Evolutionary conservation across 1,140 invertebrate genomes (phyloP), one percentile per base, ranked within the genome.

Genomic region (Drosophila nigromelanica): DNA sequence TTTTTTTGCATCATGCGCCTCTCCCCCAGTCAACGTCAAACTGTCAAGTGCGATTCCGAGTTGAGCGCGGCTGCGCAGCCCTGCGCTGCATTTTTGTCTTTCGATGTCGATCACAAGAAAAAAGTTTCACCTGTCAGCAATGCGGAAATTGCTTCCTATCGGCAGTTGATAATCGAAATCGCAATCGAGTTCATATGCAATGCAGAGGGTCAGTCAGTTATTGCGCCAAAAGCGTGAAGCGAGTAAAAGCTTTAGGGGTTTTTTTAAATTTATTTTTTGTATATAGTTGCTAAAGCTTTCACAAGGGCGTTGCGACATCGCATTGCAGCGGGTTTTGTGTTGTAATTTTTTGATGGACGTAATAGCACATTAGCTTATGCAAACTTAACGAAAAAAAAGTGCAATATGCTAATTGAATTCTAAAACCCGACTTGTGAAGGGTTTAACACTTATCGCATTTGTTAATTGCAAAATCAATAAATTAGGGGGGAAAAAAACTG

Each of bases 101-200:
- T 33, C 33, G 33, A 35, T 60, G 55, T 60, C 55, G 48, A 58
- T 51, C 42, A 24, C 47, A 58, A 52, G 47, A 68, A 62, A 42
- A 52, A 35, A 70, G 48, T 55, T 74, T 74, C 58, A 74, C 66
- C 72, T 58, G 56, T 50, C 27, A 30, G 51, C 71, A 73, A 74
- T 74, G 72, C 72, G 72, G 72, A 74, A 74, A 59, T 18, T 10
- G 24, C 52, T 37, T 54, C 24, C 39, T 54, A 43, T 73, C 52
- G 47, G n/a, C 30, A 60, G 24, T 35, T 15, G 15, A 14, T 54
- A 60, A 73, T 73, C 56, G 55, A 54, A 54, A 39, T 59, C 35
- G 27, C 67, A 63, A 63, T 48, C 33, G 40, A 70, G 67, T 62
- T 62, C 58, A 47, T 54, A 15, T 27, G n/a, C 43, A 71, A 50